Evolutionary conservation across 2,113 vertebrate genomes (phyloP).

Genomic region (Acrocephalus kingi): DNA sequence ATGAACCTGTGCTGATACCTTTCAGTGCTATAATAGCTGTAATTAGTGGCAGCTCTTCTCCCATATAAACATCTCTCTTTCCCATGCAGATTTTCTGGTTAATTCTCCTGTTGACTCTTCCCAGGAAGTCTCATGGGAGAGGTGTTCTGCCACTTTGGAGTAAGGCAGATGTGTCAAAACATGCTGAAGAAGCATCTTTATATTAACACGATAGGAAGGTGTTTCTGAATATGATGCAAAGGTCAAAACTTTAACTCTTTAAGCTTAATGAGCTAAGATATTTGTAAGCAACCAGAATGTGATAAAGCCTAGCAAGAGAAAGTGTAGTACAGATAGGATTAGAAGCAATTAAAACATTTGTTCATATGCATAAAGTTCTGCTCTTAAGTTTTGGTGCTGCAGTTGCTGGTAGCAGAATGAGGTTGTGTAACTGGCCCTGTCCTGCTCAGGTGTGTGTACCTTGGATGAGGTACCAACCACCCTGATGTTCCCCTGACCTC

Average conservation of each 20-base stretch:
- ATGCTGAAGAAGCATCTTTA: not conserved
- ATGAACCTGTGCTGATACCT: not conserved
- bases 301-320: not conserved
- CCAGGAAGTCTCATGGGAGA: not conserved
- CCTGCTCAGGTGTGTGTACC: not conserved
- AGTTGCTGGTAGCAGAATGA: not conserved
- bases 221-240: not conserved
- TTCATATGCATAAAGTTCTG: not conserved
- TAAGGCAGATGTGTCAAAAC: not conserved
- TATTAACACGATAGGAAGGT: not conserved
- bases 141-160: not conserved
- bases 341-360: not conserved
- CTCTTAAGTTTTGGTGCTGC: not conserved
- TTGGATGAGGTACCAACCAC: not conserved
- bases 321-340: not conserved
- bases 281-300: not conserved
- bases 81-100: not conserved
- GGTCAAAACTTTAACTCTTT: not conserved
- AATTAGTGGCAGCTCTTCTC: not conserved
- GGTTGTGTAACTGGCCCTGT: not conserved
- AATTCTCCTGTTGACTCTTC: not conserved
- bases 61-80: not conserved
- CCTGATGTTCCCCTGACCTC: not conserved
- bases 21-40: not conserved
- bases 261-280: not conserved